Evolutionary conservation across 1,140 invertebrate genomes (phyloP).

Genomic region (Drosophila mauritiana): DNA sequence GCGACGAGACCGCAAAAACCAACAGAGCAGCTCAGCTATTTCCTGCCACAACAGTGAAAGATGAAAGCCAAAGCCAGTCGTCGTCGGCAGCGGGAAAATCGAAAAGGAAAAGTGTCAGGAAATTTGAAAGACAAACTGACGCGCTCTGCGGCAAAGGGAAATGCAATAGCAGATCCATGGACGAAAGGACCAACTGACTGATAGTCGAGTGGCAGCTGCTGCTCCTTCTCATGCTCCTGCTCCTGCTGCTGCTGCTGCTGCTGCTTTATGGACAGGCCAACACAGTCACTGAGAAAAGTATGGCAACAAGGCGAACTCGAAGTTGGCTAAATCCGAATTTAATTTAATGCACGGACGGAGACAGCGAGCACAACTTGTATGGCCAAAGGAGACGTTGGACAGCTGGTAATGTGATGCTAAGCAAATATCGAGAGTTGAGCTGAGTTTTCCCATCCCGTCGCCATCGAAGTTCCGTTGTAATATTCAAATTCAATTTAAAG

Average conservation of each 20-base stretch:
- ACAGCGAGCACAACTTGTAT: constrained; percentile 69
- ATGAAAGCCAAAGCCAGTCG: constrained; percentile 17
- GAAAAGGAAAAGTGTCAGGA: constrained; percentile 53
- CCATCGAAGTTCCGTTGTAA: constrained; percentile 42
- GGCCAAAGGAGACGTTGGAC: constrained; percentile 48
- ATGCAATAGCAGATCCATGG: constrained; percentile 48
- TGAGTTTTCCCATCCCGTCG: constrained; percentile 12
- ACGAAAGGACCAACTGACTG: constrained; percentile 38
- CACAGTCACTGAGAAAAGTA: constrained; percentile 64
- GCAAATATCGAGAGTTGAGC: constrained; percentile 70
- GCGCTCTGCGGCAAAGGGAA: constrained; percentile 58
- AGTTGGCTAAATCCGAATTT: constrained; percentile 80
- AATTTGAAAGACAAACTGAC: constrained; percentile 70
- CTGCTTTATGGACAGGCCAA: constrained; percentile 27
- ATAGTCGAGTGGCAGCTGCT: constrained; percentile 61
- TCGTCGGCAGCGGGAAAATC: constrained; percentile 30
- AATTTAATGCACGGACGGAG: constrained; percentile 82
- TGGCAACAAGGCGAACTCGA: constrained; percentile 63
- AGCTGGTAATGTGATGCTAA: constrained; percentile 78
- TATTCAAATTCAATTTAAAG: constrained; percentile 83
- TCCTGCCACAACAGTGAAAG: constrained; percentile 19
- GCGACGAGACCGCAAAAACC: constrained; percentile 25
- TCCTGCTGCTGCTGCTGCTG: constrained; percentile 5
- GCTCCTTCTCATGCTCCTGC: not conserved
- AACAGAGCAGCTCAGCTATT: constrained; percentile 9